Evolutionary conservation across 2,113 vertebrate genomes (phyloP).

Genomic region (Pterocles gutturalis): DNA sequence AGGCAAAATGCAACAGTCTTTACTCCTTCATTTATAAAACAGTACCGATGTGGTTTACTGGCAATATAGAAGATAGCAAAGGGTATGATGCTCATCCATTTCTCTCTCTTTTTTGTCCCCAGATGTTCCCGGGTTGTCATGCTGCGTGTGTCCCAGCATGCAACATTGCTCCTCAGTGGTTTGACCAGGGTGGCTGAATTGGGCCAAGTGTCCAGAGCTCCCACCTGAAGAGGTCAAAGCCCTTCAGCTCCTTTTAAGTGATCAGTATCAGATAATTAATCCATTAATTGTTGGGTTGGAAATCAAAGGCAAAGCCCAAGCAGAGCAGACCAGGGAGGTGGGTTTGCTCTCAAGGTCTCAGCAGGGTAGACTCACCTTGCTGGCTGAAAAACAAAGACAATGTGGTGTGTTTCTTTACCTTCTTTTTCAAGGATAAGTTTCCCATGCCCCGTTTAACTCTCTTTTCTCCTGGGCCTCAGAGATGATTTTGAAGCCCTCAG

Average conservation of each 20-base stretch:
- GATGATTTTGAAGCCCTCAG: neutral
- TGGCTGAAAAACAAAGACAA: neutral
- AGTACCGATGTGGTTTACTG: neutral
- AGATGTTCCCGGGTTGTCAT: neutral
- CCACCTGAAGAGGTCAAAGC: neutral
- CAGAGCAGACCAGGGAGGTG: neutral
- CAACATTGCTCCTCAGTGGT: neutral
- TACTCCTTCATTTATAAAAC: neutral
- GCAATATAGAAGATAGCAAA: neutral
- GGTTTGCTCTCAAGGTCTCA: neutral
- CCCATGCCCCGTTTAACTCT: neutral
- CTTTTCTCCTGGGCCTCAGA: neutral
- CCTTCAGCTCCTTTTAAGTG: neutral
- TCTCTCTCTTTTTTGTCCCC: neutral
- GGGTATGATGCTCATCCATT: neutral
- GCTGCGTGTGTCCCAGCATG: fast-evolving
- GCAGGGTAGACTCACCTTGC: neutral
- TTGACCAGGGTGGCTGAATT: neutral
- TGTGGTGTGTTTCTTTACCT: neutral
- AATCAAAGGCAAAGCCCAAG: neutral
- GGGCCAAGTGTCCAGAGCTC: neutral
- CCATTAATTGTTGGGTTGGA: neutral
- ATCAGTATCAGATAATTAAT: neutral
- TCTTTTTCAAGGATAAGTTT: neutral
- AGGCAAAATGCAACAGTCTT: neutral